Conservation (phyloP, 2,888 invertebrate genomes). For the Cataglyphis albicans region DNA sequence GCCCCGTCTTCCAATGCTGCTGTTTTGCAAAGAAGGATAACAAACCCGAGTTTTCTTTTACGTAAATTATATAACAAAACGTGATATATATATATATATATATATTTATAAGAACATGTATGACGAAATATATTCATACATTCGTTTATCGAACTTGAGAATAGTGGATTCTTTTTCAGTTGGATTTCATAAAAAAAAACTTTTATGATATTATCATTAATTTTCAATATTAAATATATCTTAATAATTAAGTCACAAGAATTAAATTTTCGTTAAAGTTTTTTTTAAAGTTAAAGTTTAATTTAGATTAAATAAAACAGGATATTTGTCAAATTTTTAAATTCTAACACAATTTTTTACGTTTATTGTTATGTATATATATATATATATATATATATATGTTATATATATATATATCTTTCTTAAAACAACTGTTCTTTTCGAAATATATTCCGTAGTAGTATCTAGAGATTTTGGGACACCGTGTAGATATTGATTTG, state of each 20-base stretch:
- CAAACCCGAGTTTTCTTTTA: background rate
- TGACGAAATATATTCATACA: background rate
- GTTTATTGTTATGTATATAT: background rate
- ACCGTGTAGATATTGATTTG: slow-evolving; percentile 43
- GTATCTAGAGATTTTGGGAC: slow-evolving; percentile 1
- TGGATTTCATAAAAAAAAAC: background rate
- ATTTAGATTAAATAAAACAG: background rate
- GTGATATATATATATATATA: background rate
- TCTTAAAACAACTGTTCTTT: background rate
- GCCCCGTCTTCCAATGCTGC: background rate
- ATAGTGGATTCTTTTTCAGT: background rate
- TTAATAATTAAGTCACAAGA: slow-evolving; percentile 5
- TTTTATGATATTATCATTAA: background rate
- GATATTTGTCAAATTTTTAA: slow-evolving; percentile 8
- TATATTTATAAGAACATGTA: background rate
- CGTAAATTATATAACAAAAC: background rate
- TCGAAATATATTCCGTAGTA: background rate
- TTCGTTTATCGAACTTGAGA: background rate
- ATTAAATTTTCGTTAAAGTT: slow-evolving; percentile 1
- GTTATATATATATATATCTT: background rate
- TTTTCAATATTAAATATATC: slow-evolving; percentile 2
- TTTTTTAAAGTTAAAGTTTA: background rate
- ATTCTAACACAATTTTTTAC: slow-evolving; percentile 9
- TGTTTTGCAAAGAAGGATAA: background rate
- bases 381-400: no score